phyloP scores from a whole-genome alignment of 2,113 vertebrate genomes.

The Prochilodus magdalenae region DNA sequence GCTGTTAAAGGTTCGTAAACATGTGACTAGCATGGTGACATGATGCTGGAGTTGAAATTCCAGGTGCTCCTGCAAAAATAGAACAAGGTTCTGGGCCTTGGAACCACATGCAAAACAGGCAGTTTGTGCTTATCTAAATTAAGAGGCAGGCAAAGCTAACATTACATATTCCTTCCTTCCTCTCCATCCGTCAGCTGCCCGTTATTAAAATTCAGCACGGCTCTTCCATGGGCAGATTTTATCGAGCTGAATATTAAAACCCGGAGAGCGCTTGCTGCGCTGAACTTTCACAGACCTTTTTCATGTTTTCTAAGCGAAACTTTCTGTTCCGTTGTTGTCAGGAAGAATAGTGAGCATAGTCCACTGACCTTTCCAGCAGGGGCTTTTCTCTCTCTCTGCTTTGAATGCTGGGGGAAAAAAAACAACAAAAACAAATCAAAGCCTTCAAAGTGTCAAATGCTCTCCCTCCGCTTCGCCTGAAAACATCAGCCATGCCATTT shows the following conservation, averaged over 20 bases:
- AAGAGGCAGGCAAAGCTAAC: neutral
- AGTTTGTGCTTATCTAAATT: neutral
- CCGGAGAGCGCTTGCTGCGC: neutral
- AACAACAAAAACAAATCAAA: neutral
- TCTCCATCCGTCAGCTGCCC: neutral
- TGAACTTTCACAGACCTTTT: slow-evolving; percentile 32
- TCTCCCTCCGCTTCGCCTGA: slow-evolving; percentile 5
- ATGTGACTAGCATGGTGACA: neutral
- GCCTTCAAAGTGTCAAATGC: slow-evolving; percentile 34
- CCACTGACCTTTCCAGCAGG: slow-evolving; percentile 36
- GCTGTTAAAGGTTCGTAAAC: too few relatives aligned
- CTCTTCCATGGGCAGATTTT: neutral
- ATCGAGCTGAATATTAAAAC: slow-evolving; percentile 8
- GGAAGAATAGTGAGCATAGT: neutral
- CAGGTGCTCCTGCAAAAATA: neutral
- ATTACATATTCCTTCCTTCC: neutral
- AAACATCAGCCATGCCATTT: slow-evolving; percentile 9
- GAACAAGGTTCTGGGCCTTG: too few relatives aligned
- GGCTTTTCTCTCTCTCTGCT: slow-evolving; percentile 8
- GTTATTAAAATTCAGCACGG: slow-evolving; percentile 5
- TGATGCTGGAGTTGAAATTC: neutral
- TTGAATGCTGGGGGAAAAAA: neutral
- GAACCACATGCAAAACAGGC: neutral
- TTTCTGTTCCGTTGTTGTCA: slow-evolving; percentile 27
- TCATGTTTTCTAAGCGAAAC: slow-evolving; percentile 1